Evolutionary conservation across 1,140 invertebrate species (phyloP).

Genomic region (Bombus fervidus): DNA sequence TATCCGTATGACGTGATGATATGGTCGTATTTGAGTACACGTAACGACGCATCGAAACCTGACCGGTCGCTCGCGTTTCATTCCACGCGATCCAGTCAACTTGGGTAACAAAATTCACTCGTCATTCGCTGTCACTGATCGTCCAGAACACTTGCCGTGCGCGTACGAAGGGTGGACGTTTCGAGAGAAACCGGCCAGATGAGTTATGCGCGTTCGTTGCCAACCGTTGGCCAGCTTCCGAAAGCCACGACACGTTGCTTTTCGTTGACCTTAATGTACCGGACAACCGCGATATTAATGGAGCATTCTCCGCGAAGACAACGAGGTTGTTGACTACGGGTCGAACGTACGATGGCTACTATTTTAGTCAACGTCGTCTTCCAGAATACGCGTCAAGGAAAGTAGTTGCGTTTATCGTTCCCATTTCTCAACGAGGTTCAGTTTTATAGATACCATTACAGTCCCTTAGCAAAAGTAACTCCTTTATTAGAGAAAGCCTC

Average conservation of each 20-base stretch:
- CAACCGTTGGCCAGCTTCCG: conserved; percentile 31
- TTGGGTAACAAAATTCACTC: not conserved
- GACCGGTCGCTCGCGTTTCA: not conserved
- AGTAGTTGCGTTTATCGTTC: not conserved
- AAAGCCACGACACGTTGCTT: conserved; percentile 9
- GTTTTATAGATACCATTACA: not conserved
- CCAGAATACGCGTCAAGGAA: not conserved
- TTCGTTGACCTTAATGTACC: conserved; percentile 41
- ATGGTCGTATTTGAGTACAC: not conserved
- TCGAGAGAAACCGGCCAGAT: not conserved
- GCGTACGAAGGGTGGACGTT: not conserved
- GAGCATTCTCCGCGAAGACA: conserved; percentile 2
- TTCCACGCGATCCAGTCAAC: not conserved
- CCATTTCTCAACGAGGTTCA: not conserved
- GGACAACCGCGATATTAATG: conserved; percentile 35
- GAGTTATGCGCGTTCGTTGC: conserved; percentile 31
- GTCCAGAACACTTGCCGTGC: too few species aligned
- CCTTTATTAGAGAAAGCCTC: too few species aligned
- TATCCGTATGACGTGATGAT: not conserved
- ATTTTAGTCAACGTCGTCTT: conserved; percentile 2
- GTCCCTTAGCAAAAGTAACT: not conserved
- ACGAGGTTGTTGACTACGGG: conserved; percentile 15
- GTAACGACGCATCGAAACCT: conserved; percentile 4
- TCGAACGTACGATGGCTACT: not conserved
- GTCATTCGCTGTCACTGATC: not conserved